Conservation (phyloP, 2,797 vertebrate genomes). For the Onychomys arenicola region DNA sequence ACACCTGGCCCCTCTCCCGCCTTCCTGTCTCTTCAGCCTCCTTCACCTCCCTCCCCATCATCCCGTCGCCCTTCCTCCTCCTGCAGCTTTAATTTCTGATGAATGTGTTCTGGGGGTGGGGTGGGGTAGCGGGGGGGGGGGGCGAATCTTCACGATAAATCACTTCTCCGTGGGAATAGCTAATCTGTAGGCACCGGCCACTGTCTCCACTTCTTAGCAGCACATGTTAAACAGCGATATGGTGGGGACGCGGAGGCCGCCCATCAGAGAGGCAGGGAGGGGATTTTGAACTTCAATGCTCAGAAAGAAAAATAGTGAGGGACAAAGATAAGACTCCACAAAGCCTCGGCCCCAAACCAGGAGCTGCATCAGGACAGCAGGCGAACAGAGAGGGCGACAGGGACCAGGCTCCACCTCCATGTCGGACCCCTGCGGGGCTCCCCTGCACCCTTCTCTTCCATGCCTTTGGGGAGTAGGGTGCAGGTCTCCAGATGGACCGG, state of each 20-base stretch:
- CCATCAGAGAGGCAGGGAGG: constrained; percentile 79
- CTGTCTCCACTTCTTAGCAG: constrained; percentile 88
- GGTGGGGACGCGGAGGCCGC: constrained; percentile 74
- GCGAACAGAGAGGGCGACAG: background rate
- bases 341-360: constrained; percentile 80
- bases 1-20: background rate
- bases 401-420: background rate
- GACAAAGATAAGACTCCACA: constrained; percentile 83
- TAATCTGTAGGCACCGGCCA: constrained; percentile 86
- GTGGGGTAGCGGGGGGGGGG: constrained; percentile 42
- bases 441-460: background rate
- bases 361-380: constrained; percentile 79
- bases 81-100: constrained; percentile 86
- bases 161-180: constrained; percentile 87
- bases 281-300: constrained; percentile 87
- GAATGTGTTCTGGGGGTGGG: constrained; percentile 86
- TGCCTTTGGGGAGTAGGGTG: background rate
- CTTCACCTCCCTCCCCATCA: background rate
- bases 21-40: background rate
- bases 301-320: constrained; percentile 85
- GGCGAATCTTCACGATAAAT: constrained; percentile 88
- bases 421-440: background rate
- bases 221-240: constrained; percentile 88
- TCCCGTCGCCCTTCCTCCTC: background rate
- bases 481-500: background rate